These are phyloP conservation scores for Pyrrhia umbra DNA, from an alignment of 2,888 invertebrate genomes.

Conservation along the genomic window DNA sequence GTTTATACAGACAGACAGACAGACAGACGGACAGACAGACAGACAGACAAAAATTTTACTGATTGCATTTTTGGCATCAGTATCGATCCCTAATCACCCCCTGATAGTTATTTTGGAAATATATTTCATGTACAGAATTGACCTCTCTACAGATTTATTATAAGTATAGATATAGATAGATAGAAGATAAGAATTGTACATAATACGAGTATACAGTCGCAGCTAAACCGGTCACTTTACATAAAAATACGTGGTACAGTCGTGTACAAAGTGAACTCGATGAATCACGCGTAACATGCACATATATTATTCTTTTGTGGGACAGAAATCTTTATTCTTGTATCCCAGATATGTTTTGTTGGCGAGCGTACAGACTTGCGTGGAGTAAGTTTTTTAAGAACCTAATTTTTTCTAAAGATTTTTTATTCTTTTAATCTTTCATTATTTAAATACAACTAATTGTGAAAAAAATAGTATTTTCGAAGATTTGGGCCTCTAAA, in stretches of 20 bases:
- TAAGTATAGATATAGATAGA: too few relatives aligned
- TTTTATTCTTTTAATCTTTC: not conserved
- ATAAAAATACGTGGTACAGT: slow-evolving; percentile 51
- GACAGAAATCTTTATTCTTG: slow-evolving; percentile 63
- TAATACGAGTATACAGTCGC: slow-evolving; percentile 12
- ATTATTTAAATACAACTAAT: too few relatives aligned
- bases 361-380: slow-evolving; percentile 19
- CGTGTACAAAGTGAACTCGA: slow-evolving; percentile 60
- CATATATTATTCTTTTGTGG: slow-evolving; percentile 66
- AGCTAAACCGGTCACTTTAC: slow-evolving; percentile 44
- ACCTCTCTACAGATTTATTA: too few relatives aligned
- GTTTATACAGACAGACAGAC: too few relatives aligned
- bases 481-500: too few relatives aligned
- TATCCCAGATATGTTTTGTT: slow-evolving; percentile 53
- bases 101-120: too few relatives aligned
- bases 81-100: too few relatives aligned
- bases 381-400: not conserved
- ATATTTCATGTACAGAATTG: too few relatives aligned
- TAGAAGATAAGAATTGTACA: not conserved
- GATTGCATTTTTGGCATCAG: too few relatives aligned
- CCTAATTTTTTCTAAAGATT: not conserved
- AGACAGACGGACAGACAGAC: too few relatives aligned
- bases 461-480: too few relatives aligned
- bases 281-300: slow-evolving; percentile 65
- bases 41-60: too few relatives aligned